Conservation (phyloP, 2,797 vertebrate species). For the Eulemur coronatus region DNA sequence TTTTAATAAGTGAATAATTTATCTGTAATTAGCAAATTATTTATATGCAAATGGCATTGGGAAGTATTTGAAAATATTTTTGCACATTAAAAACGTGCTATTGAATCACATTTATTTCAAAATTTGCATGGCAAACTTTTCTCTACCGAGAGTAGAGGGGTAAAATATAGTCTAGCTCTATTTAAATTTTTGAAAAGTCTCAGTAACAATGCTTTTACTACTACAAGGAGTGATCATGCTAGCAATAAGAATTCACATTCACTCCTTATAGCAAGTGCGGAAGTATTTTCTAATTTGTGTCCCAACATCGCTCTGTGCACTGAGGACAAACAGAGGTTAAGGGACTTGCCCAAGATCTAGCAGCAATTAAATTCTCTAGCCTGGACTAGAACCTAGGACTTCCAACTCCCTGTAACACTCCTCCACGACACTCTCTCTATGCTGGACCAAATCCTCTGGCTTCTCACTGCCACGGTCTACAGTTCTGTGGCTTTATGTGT, state of each 20-base stretch:
- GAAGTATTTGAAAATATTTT: conserved; percentile 65
- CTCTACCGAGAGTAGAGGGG: not conserved
- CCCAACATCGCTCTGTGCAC: not conserved
- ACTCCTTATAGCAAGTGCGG: not conserved
- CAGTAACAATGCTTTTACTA: not conserved
- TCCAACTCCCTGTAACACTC: not conserved
- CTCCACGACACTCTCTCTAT: not conserved
- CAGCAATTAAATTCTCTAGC: not conserved
- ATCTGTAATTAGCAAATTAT: conserved; percentile 66
- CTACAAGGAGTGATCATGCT: not conserved
- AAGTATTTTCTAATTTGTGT: not conserved
- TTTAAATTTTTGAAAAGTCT: conserved; percentile 27
- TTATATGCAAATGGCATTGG: conserved; percentile 58
- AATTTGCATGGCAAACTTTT: conserved; percentile 7
- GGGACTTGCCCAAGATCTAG: not conserved
- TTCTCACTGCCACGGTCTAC: not conserved
- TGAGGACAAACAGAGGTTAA: not conserved
- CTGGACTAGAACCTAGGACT: not conserved
- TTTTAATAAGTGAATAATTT: conserved; percentile 62
- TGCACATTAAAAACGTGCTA: conserved; percentile 45
- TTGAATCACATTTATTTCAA: conserved; percentile 50
- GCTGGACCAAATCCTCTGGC: not conserved
- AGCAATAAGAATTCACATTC: not conserved
- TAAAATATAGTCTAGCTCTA: not conserved
- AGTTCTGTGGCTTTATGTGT: not conserved